Base-by-base conservation (phyloP, 2,797 vertebrate genomes). In the Notamacropus eugenii region DNA sequence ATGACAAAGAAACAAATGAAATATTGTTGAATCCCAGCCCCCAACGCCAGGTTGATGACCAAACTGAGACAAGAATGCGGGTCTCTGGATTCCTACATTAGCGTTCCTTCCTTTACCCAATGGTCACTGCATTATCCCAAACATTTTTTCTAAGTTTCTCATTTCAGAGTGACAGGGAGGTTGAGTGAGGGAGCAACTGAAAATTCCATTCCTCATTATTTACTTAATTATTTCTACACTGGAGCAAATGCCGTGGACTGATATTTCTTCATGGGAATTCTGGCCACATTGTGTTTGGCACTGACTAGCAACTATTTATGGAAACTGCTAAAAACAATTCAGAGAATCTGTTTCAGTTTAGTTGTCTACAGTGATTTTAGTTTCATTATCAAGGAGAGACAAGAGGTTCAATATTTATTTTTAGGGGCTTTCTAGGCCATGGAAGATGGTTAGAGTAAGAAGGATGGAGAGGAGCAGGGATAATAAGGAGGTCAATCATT, bases 301-400 rank as follows among this genome's bases (percentile, higher is more conserved):
- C 90, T 74, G 93, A 95, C 87, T 93, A 92, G 54, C 95, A 96
- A 97, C 96, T 98, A 98, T 98, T 98, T 98, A 98, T 98, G 93
- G 96, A 98, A 98, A 90, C 96, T 97, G 92, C 93, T 97, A 96
- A 96, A 97, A 98, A 97, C 93, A 97, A 98, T 98, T 94, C 94
- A 97, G 97, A 96, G 98, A 98, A 97, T 96, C 27, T 96, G 59
- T 98, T 98, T 98, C 55, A 95, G 96, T 98, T 98, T 96, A 96
- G 97, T 96, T 96, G 96, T 97, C 96, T 97, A 97, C 97, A 98
- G 95, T 97, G 97, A 96, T 50, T 96, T 98, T 12, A 96, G 34
- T 29, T 97, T 97, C 98, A 95, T 96, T 98, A 96, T 97, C 94
- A 96, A 97, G 97, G 97, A 97, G 96, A 93, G 97, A 95, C 52